Base-by-base conservation (phyloP, 30 jellyfish, hydroid and myxozoan genomes). In the Sanderia malayensis region DNA sequence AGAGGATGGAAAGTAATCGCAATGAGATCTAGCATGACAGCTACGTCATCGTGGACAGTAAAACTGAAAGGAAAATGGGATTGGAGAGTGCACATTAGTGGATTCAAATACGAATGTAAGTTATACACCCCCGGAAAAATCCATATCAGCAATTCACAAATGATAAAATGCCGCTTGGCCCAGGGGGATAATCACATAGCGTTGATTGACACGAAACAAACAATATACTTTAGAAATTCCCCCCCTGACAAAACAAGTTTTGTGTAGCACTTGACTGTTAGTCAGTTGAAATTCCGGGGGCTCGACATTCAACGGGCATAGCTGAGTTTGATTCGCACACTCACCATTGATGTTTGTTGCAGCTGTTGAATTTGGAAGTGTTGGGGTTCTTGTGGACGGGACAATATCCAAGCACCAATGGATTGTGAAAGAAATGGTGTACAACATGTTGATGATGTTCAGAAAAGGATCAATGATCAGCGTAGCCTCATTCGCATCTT, bases 31-130 rank as follows among this genome's bases (percentile, higher is more conserved):
- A 18, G 23, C 27, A 15, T 9, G 27, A 37, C 52, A 6, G 6
- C 52, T 13, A 37, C 52, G 13, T 49, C 64, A 49, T 25, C 85
- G 28, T 83, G 88, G 88, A 73, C 95, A 1, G 80, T 61, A 7
- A 66, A 62, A 46, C 62, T 75, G 24, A 34, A 61, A 29, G 76
- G 64, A 61, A 52, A 64, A 20, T 92, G 98, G 98, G 98, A 92
- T 59, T 92, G 98, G 98, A 64, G 98, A 58, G 34, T 31, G 18
- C 83, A 70, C 79, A 79, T 85, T 44, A 57, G 86, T 15, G 95
- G 95, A 29, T 92, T 81, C 83, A 79, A 79, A 66, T 92, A 92
- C 59, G 98, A 92, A 85, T 92, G 98, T 92, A 79, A 71, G 98
- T 84, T 46, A 24, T n/a, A n/a, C n/a, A n/a, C n/a, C n/a, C n/a